Percentiles rank a stretch among this genome's conserved stretches.
phyloP scores from a whole-genome alignment of 2,888 invertebrate species.

The Heteromurus nitidus region DNA sequence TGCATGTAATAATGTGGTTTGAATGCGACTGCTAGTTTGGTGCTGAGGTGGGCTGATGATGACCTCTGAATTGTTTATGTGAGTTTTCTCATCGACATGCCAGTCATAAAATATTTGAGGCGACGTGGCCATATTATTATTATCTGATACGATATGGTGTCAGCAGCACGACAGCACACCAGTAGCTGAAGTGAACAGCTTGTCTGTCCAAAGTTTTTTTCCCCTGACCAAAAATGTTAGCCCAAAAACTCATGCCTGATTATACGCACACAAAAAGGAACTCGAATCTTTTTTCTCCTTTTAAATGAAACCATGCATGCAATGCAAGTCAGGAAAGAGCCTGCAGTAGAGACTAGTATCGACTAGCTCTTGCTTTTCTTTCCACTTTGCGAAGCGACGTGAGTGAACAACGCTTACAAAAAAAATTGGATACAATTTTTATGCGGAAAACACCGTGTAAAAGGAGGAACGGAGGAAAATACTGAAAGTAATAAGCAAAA shows the following conservation, averaged over 20 bases:
- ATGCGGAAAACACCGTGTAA: conserved; percentile 24
- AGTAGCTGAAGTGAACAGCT: conserved; percentile 48
- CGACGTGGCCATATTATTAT: conserved; percentile 59
- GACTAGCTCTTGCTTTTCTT: too few relatives aligned
- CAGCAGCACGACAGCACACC: conserved; percentile 58
- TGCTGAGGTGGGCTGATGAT: conserved; percentile 54
- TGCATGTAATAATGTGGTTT: conserved; percentile 24
- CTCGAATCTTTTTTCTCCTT: conserved; percentile 36
- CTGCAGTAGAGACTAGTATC: not conserved
- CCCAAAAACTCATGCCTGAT: not conserved
- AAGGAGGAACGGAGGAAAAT: conserved; percentile 23
- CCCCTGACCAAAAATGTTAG: conserved; percentile 12
- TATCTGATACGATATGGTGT: conserved; percentile 58
- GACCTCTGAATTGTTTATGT: conserved; percentile 65
- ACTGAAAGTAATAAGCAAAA: conserved; percentile 45
- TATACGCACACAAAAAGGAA: not conserved
- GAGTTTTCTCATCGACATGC: conserved; percentile 63
- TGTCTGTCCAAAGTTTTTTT: conserved; percentile 32
- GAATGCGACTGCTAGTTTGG: conserved; percentile 31
- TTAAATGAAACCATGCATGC: conserved; percentile 31
- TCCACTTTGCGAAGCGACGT: not conserved
- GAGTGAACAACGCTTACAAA: not conserved
- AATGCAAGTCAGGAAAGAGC: conserved; percentile 23
- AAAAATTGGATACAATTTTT: conserved; percentile 45
- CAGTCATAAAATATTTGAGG: conserved; percentile 63